Percentiles rank a stretch among this genome's conserved stretches.
Conservation (phyloP, 2,797 vertebrate species). For the Petrocephalus schoutedeni region DNA sequence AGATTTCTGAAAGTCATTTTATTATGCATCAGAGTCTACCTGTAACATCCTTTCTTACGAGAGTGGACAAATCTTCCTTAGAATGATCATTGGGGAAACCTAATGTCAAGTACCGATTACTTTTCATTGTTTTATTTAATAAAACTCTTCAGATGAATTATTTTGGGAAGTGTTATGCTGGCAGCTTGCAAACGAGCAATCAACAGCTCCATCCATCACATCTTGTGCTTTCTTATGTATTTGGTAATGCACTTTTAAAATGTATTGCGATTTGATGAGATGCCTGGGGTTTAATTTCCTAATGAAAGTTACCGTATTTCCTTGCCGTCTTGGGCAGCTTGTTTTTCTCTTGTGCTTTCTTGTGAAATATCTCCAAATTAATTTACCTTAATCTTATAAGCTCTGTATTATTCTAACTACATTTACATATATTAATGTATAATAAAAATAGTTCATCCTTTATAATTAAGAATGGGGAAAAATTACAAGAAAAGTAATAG, state of each 20-base stretch:
- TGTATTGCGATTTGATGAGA: background rate
- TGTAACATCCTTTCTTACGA: background rate
- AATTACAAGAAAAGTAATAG: background rate
- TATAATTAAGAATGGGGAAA: background rate
- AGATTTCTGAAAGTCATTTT: background rate
- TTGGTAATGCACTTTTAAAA: background rate
- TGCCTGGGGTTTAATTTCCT: background rate
- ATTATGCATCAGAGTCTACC: background rate
- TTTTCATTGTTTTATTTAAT: no score
- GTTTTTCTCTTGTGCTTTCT: background rate
- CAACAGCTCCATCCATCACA: background rate
- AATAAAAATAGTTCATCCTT: background rate
- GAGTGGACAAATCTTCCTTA: no score
- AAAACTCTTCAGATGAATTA: no score
- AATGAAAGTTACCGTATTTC: background rate
- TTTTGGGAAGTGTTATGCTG: background rate
- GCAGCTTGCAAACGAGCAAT: background rate
- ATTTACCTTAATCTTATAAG: background rate
- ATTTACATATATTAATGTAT: background rate
- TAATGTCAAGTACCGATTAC: no score
- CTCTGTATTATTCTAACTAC: background rate
- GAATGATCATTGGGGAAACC: no score
- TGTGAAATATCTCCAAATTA: background rate
- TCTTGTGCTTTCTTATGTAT: background rate
- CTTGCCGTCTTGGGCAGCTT: background rate